A percentile compares a stretch with the other conserved stretches of the same genome.
Conservation (phyloP, 2,113 vertebrate species). For the Pandion haliaetus region DNA sequence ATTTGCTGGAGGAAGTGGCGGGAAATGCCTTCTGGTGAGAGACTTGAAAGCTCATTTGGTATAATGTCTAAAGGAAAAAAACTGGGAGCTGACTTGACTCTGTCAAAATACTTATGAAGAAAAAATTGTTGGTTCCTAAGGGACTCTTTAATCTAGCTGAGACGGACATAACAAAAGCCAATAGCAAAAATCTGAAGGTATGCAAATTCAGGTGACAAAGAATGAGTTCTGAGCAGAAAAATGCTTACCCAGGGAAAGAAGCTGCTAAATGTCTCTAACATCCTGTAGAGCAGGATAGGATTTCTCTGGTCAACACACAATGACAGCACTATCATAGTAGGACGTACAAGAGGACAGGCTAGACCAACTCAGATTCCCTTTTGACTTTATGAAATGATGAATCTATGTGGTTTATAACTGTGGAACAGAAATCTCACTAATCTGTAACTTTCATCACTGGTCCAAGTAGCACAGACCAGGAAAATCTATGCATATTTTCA, state of each 20-base stretch:
- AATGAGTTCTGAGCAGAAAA: neutral
- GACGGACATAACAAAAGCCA: neutral
- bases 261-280: neutral
- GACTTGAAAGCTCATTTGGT: neutral
- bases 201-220: neutral
- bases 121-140: neutral
- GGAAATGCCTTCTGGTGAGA: neutral
- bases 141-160: neutral
- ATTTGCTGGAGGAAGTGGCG: slow-evolving; percentile 6
- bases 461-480: neutral
- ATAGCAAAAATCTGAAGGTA: neutral
- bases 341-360: neutral
- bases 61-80: neutral
- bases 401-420: neutral
- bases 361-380: neutral
- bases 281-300: neutral
- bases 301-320: neutral
- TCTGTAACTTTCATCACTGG: neutral
- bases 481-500: neutral
- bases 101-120: neutral
- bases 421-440: neutral
- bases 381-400: neutral
- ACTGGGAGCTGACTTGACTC: neutral
- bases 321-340: neutral
- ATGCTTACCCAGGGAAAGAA: neutral